A percentile compares a stretch with the other conserved stretches of the same genome.
Evolutionary conservation across 2,888 invertebrate species (phyloP).

Genomic region (Acleris emargana): DNA sequence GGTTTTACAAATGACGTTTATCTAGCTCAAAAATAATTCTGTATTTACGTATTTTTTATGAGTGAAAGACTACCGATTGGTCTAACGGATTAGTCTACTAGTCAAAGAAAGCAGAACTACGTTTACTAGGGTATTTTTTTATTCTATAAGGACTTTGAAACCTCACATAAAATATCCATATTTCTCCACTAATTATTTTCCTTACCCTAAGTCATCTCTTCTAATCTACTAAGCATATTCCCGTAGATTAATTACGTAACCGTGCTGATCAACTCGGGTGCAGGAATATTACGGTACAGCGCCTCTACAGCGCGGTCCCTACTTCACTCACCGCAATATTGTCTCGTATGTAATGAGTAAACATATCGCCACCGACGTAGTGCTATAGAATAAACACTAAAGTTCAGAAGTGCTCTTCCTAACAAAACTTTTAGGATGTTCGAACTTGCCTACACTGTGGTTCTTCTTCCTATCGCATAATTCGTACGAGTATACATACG

Average conservation of each 20-base stretch:
- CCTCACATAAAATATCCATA: neutral
- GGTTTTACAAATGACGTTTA: no score
- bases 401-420: neutral
- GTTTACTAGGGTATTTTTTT: no score
- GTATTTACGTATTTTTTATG: no score
- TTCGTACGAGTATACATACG: no score
- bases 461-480: no score
- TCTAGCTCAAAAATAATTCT: no score
- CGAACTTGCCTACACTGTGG: no score
- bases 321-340: slow-evolving; percentile 44
- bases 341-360: slow-evolving; percentile 46
- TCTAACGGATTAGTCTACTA: no score
- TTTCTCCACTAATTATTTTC: slow-evolving; percentile 19
- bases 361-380: slow-evolving; percentile 40
- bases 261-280: slow-evolving; percentile 16
- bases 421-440: no score
- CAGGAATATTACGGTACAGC: slow-evolving; percentile 18
- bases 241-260: slow-evolving; percentile 17
- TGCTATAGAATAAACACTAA: neutral
- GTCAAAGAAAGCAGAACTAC: no score
- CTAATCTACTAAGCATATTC: slow-evolving; percentile 33
- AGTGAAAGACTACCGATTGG: no score
- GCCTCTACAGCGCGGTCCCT: slow-evolving; percentile 35
- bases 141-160: no score
- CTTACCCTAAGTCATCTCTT: slow-evolving; percentile 31